Evolutionary conservation across 2,113 vertebrate genomes (phyloP).

Genomic region (Melanerpes formicivorus): DNA sequence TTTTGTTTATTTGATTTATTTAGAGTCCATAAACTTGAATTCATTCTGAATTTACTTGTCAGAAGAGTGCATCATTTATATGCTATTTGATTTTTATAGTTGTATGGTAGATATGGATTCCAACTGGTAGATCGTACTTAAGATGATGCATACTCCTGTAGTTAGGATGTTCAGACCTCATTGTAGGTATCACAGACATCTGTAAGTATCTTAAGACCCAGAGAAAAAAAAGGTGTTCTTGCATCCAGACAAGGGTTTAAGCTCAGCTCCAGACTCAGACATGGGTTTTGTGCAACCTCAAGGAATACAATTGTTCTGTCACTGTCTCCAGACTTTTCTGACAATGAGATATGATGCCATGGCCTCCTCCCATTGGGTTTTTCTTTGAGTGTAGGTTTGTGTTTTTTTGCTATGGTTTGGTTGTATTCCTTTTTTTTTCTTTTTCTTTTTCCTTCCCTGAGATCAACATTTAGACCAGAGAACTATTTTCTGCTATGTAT

Average conservation of each 20-base stretch:
- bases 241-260: background rate
- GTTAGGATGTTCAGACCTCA: background rate
- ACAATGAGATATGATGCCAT: background rate
- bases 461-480: background rate
- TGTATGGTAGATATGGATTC: background rate
- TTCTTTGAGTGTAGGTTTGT: background rate
- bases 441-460: background rate
- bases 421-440: background rate
- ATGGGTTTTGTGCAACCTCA: background rate
- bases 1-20: constrained; percentile 7
- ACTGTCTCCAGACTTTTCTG: background rate
- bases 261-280: background rate
- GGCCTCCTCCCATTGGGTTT: background rate
- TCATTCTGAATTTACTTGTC: background rate
- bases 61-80: background rate
- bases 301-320: background rate
- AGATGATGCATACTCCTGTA: background rate
- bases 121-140: background rate
- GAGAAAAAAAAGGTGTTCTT: background rate
- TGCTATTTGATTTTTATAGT: background rate
- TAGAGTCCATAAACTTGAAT: background rate
- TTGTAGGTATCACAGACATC: background rate
- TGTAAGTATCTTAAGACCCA: background rate
- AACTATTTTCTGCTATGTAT: background rate
- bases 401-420: rapidly evolving